A percentile compares a stretch with the other conserved stretches of the same genome.
Evolutionary conservation across 2,888 invertebrate species (phyloP).

Genomic region (Drosophila mettleri): DNA sequence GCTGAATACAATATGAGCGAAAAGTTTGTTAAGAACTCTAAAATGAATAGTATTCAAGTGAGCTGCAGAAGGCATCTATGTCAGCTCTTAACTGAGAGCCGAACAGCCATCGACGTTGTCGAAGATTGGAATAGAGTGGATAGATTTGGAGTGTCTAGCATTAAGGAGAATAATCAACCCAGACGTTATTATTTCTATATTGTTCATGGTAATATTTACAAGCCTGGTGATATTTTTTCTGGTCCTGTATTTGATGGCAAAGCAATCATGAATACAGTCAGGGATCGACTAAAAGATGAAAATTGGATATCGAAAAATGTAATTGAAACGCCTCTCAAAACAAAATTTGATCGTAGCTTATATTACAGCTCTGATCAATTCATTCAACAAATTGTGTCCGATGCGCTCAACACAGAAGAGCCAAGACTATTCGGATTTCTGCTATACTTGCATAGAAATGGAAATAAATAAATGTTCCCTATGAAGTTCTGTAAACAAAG

Average conservation of each 20-base stretch:
- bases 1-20: background rate
- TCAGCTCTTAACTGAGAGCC: background rate
- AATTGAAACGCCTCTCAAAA: slow-evolving; percentile 5
- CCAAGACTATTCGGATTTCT: background rate
- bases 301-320: slow-evolving; percentile 1
- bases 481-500: too few species aligned
- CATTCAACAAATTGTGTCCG: slow-evolving; percentile 18
- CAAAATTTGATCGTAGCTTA: too few species aligned
- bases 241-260: background rate
- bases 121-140: slow-evolving; percentile 11
- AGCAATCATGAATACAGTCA: background rate
- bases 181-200: slow-evolving; percentile 6
- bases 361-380: slow-evolving; percentile 4
- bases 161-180: background rate
- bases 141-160: slow-evolving; percentile 11
- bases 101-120: slow-evolving; percentile 5
- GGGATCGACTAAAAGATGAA: background rate
- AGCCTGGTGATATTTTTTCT: background rate
- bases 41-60: background rate
- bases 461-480: background rate
- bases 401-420: background rate
- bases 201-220: background rate
- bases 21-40: background rate
- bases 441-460: too few species aligned
- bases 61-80: background rate